Evolutionary conservation across 2,113 vertebrate genomes (phyloP).

Genomic region (Cottus gobio): DNA sequence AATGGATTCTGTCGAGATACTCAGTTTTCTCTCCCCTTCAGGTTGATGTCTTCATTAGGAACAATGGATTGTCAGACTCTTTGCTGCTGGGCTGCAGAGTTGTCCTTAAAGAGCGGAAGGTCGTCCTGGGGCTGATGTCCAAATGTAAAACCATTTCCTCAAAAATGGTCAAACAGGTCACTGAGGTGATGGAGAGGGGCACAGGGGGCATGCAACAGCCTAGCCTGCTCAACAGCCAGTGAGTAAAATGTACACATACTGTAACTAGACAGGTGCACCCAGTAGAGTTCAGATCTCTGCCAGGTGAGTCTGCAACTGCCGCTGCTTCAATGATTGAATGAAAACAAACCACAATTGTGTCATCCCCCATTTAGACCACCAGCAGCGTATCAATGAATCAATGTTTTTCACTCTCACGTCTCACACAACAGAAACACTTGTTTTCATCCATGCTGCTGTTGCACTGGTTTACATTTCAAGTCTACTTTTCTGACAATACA

Average conservation of each 20-base stretch:
- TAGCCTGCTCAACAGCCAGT: slow-evolving; percentile 89
- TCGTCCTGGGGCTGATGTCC: slow-evolving; percentile 93
- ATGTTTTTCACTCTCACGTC: background rate
- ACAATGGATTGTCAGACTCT: slow-evolving; percentile 87
- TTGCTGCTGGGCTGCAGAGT: slow-evolving; percentile 90
- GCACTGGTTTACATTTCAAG: background rate
- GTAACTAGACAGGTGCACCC: background rate
- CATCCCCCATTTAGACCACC: background rate
- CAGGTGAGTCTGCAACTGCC: background rate
- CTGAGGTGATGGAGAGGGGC: slow-evolving; percentile 84
- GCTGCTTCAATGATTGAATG: background rate
- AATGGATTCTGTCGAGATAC: background rate
- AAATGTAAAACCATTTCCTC: slow-evolving; percentile 93
- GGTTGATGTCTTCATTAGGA: slow-evolving; percentile 79
- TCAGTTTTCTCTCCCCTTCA: slow-evolving; percentile 1
- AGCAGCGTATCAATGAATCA: background rate
- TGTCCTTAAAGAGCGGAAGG: slow-evolving; percentile 90
- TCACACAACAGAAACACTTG: background rate
- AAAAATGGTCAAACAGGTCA: slow-evolving; percentile 90
- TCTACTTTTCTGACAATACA: too few relatives aligned
- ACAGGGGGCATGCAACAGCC: slow-evolving; percentile 87
- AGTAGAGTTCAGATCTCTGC: background rate
- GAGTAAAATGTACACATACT: slow-evolving; percentile 36
- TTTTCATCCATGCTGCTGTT: background rate
- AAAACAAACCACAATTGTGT: background rate